phyloP scores from a whole-genome alignment of 2,888 invertebrate genomes.

The Plebejus anna region DNA sequence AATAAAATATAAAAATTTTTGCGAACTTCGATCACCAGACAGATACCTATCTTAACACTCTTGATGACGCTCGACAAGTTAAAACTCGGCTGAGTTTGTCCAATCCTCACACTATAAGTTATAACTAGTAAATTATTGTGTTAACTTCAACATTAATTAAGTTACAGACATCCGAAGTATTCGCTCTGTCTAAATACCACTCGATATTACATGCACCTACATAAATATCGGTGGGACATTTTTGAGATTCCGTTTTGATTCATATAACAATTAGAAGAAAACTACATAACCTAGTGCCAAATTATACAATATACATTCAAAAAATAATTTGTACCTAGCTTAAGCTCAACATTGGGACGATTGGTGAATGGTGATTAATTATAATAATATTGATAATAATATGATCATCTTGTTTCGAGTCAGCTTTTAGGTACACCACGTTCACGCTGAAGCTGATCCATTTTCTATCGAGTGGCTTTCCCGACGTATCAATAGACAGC shows the following conservation, averaged over 20 bases:
- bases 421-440: neutral
- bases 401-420: neutral
- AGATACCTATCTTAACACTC: neutral
- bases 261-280: neutral
- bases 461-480: neutral
- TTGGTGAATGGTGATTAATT: neutral
- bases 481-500: neutral
- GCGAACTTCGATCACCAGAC: neutral
- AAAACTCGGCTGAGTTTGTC: neutral
- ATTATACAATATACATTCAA: conserved; percentile 19
- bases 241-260: neutral
- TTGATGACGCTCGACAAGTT: neutral
- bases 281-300: neutral
- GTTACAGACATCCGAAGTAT: conserved; percentile 1
- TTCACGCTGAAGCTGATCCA: neutral
- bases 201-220: conserved; percentile 10
- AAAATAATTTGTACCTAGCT: neutral
- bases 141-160: neutral
- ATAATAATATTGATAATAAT: too few species aligned
- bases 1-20: neutral
- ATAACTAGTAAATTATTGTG: neutral
- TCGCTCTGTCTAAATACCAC: conserved; percentile 8
- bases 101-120: neutral
- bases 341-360: neutral
- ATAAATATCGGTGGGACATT: conserved; percentile 28